These are phyloP conservation scores for Lethenteron reissneri DNA, from an alignment of 2,113 vertebrate genomes.

Conservation along the genomic window DNA sequence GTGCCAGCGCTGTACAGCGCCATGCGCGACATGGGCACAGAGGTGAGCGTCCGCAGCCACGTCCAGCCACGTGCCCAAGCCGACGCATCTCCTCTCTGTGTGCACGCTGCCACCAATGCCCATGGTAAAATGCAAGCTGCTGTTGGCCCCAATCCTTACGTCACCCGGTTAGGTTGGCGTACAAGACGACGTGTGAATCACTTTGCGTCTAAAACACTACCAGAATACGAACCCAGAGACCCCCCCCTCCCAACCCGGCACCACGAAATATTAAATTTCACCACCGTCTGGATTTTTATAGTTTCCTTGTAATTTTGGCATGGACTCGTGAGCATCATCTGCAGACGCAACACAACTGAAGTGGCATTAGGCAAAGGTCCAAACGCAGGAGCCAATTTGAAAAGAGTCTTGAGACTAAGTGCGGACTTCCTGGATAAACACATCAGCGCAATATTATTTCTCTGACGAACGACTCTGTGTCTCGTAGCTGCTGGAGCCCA, in stretches of 20 bases:
- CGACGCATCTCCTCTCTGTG: slow-evolving; percentile 13
- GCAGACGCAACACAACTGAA: slow-evolving; percentile 16
- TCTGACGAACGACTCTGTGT: not conserved
- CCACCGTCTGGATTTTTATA: too few relatives aligned
- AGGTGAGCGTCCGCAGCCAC: slow-evolving; percentile 28
- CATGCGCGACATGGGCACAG: slow-evolving; percentile 74
- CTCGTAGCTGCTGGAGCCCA: slow-evolving; percentile 68
- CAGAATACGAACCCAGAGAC: slow-evolving; percentile 9
- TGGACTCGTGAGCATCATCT: too few relatives aligned
- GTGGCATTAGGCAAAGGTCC: slow-evolving; percentile 13
- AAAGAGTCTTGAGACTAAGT: not conserved
- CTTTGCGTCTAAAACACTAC: slow-evolving; percentile 18
- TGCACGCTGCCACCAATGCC: slow-evolving; percentile 11
- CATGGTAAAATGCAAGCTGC: slow-evolving; percentile 13
- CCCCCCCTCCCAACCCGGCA: too few relatives aligned
- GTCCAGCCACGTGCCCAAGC: not conserved
- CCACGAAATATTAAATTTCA: too few relatives aligned
- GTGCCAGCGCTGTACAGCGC: slow-evolving; percentile 80
- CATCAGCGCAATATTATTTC: not conserved
- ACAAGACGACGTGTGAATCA: slow-evolving; percentile 21
- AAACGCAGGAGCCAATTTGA: not conserved
- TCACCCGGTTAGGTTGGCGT: slow-evolving; percentile 16
- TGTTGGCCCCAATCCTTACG: slow-evolving; percentile 17
- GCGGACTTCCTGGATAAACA: not conserved
- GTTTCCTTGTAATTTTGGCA: too few relatives aligned